These are phyloP conservation scores for Parnassius orleans DNA, from an alignment of 2,888 invertebrate species.

Conservation along the genomic window DNA sequence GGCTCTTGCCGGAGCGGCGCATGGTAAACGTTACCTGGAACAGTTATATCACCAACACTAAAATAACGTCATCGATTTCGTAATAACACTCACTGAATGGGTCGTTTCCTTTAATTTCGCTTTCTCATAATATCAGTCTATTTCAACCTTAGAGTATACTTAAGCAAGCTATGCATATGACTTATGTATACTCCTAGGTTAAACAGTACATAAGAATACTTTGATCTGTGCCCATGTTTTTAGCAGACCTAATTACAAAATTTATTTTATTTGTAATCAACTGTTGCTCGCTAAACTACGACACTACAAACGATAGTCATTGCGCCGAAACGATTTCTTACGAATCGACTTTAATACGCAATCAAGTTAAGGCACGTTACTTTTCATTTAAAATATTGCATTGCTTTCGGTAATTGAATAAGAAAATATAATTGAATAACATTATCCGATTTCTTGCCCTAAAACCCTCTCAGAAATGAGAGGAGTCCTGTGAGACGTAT, in stretches of 20 bases:
- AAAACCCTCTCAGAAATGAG: too few species aligned
- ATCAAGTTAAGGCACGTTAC: conserved; percentile 12
- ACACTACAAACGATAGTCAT: too few species aligned
- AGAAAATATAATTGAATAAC: conserved; percentile 2
- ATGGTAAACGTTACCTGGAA: conserved; percentile 52
- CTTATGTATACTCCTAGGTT: too few species aligned
- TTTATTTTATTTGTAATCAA: conserved; percentile 2
- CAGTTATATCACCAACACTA: conserved; percentile 14
- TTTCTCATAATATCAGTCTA: conserved; percentile 12
- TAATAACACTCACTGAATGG: conserved; percentile 4
- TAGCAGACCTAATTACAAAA: too few species aligned
- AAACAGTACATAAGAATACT: too few species aligned
- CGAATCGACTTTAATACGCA: conserved; percentile 7
- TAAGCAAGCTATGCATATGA: too few species aligned
- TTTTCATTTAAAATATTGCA: conserved; percentile 10
- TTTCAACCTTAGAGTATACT: too few species aligned
- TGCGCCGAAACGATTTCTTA: too few species aligned
- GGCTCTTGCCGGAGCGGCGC: conserved; percentile 47
- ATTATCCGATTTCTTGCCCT: neutral
- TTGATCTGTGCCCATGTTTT: too few species aligned
- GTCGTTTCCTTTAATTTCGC: conserved; percentile 4
- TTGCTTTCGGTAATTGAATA: conserved; percentile 4
- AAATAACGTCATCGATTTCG: conserved; percentile 4
- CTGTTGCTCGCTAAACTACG: neutral
- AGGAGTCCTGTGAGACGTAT: too few species aligned